Evolutionary conservation across 2,797 vertebrate genomes (phyloP).

Genomic region (Otolemur crassicaudatus): DNA sequence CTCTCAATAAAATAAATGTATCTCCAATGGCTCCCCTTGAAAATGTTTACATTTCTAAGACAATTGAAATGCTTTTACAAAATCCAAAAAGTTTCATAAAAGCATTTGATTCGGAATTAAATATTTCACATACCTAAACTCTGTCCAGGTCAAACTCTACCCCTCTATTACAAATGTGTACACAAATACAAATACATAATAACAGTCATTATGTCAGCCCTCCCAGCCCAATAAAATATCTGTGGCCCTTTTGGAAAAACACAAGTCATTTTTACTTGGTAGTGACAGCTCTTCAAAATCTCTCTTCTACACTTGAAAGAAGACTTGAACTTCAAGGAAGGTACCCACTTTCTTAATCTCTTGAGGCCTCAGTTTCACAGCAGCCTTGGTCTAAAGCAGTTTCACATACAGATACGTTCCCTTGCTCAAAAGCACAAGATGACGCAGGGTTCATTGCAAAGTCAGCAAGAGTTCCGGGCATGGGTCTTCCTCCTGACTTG

Average conservation of each 20-base stretch:
- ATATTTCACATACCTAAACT: slow-evolving; percentile 36
- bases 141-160: background rate
- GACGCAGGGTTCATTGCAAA: slow-evolving; percentile 35
- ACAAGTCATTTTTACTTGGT: background rate
- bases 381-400: background rate
- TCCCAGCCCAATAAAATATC: background rate
- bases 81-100: slow-evolving; percentile 71
- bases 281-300: slow-evolving; percentile 34
- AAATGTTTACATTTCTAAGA: slow-evolving; percentile 50
- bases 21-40: slow-evolving; percentile 43
- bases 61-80: slow-evolving; percentile 73
- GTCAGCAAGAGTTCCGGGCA: background rate
- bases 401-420: background rate
- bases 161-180: background rate
- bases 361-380: background rate
- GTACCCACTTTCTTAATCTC: background rate
- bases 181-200: background rate
- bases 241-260: background rate
- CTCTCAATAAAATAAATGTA: slow-evolving; percentile 65
- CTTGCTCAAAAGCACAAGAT: background rate
- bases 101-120: slow-evolving; percentile 57
- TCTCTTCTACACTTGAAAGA: slow-evolving; percentile 48
- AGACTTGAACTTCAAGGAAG: background rate
- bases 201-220: background rate
- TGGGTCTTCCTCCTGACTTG: slow-evolving; percentile 29